Evolutionary conservation across 2,113 vertebrate species (phyloP).

Genomic region (Danionella cerebrum): DNA sequence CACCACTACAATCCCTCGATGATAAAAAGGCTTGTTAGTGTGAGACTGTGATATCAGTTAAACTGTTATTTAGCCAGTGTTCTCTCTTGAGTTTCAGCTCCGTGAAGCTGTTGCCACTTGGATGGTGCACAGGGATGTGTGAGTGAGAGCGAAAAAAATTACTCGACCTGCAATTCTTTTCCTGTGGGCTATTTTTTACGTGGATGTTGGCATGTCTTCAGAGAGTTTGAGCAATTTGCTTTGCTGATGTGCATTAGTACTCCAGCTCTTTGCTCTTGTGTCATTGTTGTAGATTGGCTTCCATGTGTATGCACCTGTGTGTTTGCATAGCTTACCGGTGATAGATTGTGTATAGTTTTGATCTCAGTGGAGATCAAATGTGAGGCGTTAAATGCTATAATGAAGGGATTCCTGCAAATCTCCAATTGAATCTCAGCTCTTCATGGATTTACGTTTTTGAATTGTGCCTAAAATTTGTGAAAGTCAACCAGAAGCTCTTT

Average conservation of each 20-base stretch:
- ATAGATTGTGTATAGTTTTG: slow-evolving; percentile 25
- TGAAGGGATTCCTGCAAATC: slow-evolving; percentile 30
- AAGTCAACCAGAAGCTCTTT: no score
- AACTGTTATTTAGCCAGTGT: slow-evolving; percentile 5
- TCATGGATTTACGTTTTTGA: slow-evolving; percentile 29
- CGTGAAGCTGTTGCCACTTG: neutral
- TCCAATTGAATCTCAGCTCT: slow-evolving; percentile 21
- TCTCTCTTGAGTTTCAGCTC: neutral
- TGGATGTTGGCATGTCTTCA: neutral
- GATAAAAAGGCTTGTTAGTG: slow-evolving; percentile 1
- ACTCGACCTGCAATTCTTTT: neutral
- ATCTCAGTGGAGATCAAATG: slow-evolving; percentile 26
- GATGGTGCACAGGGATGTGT: neutral
- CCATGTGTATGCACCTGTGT: slow-evolving; percentile 9
- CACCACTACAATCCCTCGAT: neutral
- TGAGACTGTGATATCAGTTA: neutral
- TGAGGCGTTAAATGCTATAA: slow-evolving; percentile 27
- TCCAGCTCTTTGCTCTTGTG: slow-evolving; percentile 13
- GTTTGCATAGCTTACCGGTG: slow-evolving; percentile 18
- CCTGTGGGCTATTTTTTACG: neutral
- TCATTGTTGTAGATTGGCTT: slow-evolving; percentile 22
- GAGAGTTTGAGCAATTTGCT: slow-evolving; percentile 4
- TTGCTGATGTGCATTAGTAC: slow-evolving; percentile 9
- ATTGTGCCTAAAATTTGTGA: slow-evolving; percentile 1
- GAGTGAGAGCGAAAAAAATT: neutral